A percentile compares a stretch with the other conserved stretches of the same genome.
Conservation (phyloP, 2,113 vertebrate genomes). For the Xenopus laevis region DNA sequence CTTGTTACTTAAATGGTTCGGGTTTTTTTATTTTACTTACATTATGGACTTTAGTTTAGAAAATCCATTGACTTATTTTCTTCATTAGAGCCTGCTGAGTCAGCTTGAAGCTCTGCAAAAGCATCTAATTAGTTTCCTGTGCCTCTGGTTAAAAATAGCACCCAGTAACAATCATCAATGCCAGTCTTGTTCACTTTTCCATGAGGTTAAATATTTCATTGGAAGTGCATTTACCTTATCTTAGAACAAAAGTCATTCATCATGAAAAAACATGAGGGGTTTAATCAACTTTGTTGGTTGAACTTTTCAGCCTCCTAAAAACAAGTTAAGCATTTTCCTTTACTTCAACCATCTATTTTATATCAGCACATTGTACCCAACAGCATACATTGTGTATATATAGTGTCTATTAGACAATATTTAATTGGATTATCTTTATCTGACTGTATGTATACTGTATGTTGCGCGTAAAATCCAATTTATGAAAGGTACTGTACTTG, state of each 20-base stretch:
- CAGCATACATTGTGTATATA: too few species aligned
- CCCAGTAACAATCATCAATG: constrained; percentile 53
- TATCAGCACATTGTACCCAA: too few species aligned
- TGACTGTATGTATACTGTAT: too few species aligned
- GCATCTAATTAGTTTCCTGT: constrained; percentile 56
- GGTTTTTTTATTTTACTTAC: constrained; percentile 12
- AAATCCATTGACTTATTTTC: constrained; percentile 47
- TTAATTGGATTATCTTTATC: too few species aligned
- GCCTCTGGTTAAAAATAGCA: constrained; percentile 53
- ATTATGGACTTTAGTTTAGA: constrained; percentile 36
- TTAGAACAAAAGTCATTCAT: constrained; percentile 53
- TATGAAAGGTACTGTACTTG: too few species aligned
- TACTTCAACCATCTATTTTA: too few species aligned
- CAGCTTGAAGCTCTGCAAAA: constrained; percentile 45
- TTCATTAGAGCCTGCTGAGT: constrained; percentile 37
- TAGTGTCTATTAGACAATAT: too few species aligned
- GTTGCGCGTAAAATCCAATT: too few species aligned
- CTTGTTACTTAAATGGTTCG: constrained; percentile 13
- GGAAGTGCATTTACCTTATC: constrained; percentile 52
- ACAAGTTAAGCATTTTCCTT: constrained; percentile 3
- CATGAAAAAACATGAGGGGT: constrained; percentile 50
- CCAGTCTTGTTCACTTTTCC: constrained; percentile 53
- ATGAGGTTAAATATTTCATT: constrained; percentile 61
- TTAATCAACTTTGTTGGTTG: constrained; percentile 54
- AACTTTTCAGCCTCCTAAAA: constrained; percentile 50